Evolutionary conservation across 2,113 vertebrate species (phyloP), one percentile per base, ranked within the genome.

Genomic region (Lophura nycthemera): DNA sequence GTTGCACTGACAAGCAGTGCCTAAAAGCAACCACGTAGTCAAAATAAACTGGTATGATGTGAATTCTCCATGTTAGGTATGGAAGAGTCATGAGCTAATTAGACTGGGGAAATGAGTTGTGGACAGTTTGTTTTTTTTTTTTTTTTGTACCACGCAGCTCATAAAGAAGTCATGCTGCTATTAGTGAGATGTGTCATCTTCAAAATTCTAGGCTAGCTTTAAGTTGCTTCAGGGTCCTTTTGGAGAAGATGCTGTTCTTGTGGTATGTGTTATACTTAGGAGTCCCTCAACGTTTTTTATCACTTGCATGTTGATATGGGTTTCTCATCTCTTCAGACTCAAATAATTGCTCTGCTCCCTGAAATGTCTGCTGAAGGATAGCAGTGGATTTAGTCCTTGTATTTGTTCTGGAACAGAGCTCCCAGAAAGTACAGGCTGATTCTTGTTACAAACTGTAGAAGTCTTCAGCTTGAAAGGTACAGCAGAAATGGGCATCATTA

Each of bases 171-270:
- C 32, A 4, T 0, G 2, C 54, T 92, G 52, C 76, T 81, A 11
- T 38, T 78, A 27, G 3, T 1, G 24, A 95, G 89, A 92, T 5
- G 0, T 65, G 85, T 71, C 74, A 86, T 92, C 90, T 90, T 40
- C 67, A 8, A 63, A 92, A 91, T 93, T 88, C 86, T 80, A 90
- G 86, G 95, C 64, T 90, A 65, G 73, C 50, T 86, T 63, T 70
- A 2, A 56, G 82, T 83, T 86, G 75, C 40, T 77, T 45, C 34
- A 50, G 74, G 29, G 84, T 78, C 8, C 71, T 87, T 89, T 64
- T 52, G 42, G 61, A 91, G 61, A 20, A 71, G 63, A 64, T 29
- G 4, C 50, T 50, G 2, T 65, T 40, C 71, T 66, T 10, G 29
- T 27, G 67, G 6, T n/a, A 13, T 7, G 2, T 7, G 15, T 32